Conservation (phyloP, 1,140 invertebrate species). For the Scaptomyza pallida region DNA sequence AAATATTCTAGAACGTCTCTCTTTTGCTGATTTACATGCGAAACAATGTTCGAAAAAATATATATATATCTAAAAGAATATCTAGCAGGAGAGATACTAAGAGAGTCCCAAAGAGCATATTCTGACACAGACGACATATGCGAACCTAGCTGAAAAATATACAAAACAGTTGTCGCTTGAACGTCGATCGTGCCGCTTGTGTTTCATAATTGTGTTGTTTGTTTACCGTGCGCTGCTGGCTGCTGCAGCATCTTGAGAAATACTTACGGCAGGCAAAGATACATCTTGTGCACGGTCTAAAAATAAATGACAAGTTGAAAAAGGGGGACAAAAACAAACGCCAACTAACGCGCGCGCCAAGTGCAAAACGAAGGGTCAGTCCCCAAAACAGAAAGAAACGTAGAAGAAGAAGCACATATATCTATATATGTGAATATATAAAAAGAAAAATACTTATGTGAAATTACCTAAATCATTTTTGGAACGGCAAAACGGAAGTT, state of each 20-base stretch:
- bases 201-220: conserved; percentile 10
- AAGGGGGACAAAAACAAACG: conserved; percentile 59
- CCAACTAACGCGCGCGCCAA: conserved; percentile 58
- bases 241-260: conserved; percentile 28
- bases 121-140: conserved; percentile 4
- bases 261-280: conserved; percentile 47
- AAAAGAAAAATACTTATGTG: conserved; percentile 16
- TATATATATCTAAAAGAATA: conserved; percentile 5
- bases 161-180: conserved; percentile 64
- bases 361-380: conserved; percentile 52
- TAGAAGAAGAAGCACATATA: too few species aligned
- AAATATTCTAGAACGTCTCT: not conserved
- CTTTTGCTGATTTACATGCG: not conserved
- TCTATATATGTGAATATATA: conserved; percentile 16
- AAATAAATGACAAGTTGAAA: conserved; percentile 49
- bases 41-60: conserved; percentile 2
- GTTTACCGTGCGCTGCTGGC: not conserved
- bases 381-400: conserved; percentile 24
- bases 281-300: conserved; percentile 69
- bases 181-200: conserved; percentile 67
- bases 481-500: conserved; percentile 24
- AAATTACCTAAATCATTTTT: conserved; percentile 35
- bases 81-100: conserved; percentile 11
- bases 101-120: conserved; percentile 34
- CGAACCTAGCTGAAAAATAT: conserved; percentile 23